A percentile compares a stretch with the other conserved stretches of the same genome.
These are phyloP conservation scores for Carcharodon carcharias DNA, from an alignment of 2,797 vertebrate species.

Conservation along the genomic window DNA sequence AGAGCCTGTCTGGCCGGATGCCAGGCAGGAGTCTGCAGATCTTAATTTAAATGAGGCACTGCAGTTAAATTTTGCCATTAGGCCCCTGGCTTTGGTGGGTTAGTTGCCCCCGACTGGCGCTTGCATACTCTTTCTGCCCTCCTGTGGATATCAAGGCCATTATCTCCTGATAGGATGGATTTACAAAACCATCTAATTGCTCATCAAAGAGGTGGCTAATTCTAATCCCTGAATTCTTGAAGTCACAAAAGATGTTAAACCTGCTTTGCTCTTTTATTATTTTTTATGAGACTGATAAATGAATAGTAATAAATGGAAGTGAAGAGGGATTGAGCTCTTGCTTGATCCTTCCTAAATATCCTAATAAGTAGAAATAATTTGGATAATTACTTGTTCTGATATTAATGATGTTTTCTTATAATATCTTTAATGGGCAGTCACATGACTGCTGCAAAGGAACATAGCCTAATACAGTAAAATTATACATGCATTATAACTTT, in stretches of 20 bases:
- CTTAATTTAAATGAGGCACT: too few relatives aligned
- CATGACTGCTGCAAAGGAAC: not conserved
- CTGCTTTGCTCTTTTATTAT: not conserved
- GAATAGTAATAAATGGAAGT: not conserved
- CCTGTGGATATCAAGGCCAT: not conserved
- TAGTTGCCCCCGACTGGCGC: not conserved
- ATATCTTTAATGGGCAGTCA: not conserved
- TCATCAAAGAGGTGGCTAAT: not conserved
- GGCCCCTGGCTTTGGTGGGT: not conserved
- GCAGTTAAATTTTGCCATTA: not conserved
- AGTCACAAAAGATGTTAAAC: not conserved
- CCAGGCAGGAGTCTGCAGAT: too few relatives aligned
- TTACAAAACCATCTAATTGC: not conserved
- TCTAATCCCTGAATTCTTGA: not conserved
- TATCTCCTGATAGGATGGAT: not conserved
- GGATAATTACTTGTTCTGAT: not conserved
- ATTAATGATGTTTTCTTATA: not conserved
- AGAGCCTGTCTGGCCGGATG: too few relatives aligned
- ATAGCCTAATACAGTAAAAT: not conserved
- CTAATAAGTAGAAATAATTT: not conserved
- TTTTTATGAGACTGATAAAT: not conserved
- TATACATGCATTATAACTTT: not conserved
- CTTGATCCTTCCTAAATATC: not conserved
- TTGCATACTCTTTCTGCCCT: not conserved
- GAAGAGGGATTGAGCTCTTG: not conserved